phyloP scores from a whole-genome alignment of 2,113 vertebrate genomes.

The Sprattus sprattus region DNA sequence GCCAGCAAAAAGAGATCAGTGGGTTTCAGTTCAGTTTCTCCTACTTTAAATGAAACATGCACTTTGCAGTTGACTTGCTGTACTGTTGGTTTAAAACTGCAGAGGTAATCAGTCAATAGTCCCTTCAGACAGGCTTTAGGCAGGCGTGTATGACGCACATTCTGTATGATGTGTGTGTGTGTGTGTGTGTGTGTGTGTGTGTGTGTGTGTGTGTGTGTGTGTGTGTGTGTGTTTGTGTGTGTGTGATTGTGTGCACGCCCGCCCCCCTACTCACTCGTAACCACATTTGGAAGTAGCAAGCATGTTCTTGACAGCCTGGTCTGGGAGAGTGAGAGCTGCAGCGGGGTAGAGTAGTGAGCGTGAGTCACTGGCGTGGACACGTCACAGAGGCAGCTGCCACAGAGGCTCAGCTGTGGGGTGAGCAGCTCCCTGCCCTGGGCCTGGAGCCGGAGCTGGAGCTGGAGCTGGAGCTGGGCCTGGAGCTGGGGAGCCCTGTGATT shows the following conservation, averaged over 20 bases:
- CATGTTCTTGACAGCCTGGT: neutral
- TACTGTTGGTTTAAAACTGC: neutral
- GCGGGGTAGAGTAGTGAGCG: too few species aligned
- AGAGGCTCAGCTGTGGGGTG: too few species aligned
- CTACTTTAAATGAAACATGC: neutral
- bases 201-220: neutral
- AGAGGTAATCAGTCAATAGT: neutral
- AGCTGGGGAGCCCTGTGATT: neutral
- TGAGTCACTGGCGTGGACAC: neutral
- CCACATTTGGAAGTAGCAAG: neutral
- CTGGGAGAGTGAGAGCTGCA: too few species aligned
- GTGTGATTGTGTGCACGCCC: neutral
- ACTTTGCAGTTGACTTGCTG: neutral
- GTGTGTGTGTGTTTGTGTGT: neutral
- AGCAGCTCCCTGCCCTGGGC: too few species aligned
- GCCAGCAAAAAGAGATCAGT: constrained; percentile 77
- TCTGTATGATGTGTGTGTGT: neutral
- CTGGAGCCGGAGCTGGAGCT: too few species aligned
- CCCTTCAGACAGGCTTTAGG: neutral
- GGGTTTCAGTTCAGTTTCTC: constrained; percentile 29
- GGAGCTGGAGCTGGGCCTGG: too few species aligned
- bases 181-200: neutral
- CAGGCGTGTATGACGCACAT: neutral
- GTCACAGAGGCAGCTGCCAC: too few species aligned
- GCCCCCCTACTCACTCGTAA: neutral